These are phyloP conservation scores for Atta cephalotes DNA, from an alignment of 1,140 invertebrate species.

Conservation along the genomic window DNA sequence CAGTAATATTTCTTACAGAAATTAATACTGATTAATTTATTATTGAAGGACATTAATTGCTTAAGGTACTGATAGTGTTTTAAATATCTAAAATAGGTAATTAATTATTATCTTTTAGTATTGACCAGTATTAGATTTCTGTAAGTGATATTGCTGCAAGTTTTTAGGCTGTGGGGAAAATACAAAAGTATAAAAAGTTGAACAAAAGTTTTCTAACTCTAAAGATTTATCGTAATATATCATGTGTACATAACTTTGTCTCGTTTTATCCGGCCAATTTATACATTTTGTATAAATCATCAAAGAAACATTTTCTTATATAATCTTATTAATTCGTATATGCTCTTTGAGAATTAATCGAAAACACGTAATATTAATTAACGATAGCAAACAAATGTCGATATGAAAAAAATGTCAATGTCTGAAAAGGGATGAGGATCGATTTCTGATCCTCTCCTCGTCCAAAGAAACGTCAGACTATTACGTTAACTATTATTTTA, in stretches of 20 bases:
- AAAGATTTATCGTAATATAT: not conserved
- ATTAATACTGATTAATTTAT: too few species aligned
- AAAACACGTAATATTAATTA: not conserved
- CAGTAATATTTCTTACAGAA: too few species aligned
- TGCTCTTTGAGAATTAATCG: not conserved
- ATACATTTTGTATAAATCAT: not conserved
- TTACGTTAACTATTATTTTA: slow-evolving; percentile 28
- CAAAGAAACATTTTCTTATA: not conserved
- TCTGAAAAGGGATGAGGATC: not conserved
- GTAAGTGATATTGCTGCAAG: too few species aligned
- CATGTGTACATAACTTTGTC: too few species aligned
- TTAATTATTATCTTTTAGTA: too few species aligned
- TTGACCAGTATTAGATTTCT: too few species aligned
- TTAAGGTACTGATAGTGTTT: too few species aligned
- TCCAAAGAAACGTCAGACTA: not conserved
- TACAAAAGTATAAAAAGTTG: too few species aligned
- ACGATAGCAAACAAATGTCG: not conserved
- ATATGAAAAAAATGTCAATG: not conserved
- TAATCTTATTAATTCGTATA: slow-evolving; percentile 9
- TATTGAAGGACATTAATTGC: too few species aligned
- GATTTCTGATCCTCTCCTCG: not conserved
- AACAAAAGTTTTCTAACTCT: not conserved
- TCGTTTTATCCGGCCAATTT: not conserved
- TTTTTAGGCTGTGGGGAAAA: too few species aligned
- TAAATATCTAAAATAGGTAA: too few species aligned